These are phyloP conservation scores for Paragorgia papillata DNA, from an alignment of 92 coral and sea anemone genomes.

Conservation along the genomic window DNA sequence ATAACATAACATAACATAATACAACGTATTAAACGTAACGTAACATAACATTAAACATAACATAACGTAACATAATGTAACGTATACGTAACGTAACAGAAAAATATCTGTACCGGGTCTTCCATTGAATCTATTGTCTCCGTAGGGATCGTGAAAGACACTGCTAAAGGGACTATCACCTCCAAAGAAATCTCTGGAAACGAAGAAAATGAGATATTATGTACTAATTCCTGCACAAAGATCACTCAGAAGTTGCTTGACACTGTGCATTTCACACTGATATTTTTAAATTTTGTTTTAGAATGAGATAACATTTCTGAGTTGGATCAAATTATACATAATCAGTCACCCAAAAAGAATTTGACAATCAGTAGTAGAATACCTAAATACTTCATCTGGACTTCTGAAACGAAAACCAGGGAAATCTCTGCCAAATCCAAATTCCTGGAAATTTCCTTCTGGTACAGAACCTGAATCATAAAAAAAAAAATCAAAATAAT, in stretches of 20 bases:
- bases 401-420: constrained; percentile 83
- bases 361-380: background rate
- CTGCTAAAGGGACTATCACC: constrained; percentile 70
- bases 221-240: no score
- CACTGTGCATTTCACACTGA: no score
- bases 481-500: background rate
- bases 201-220: constrained; percentile 7
- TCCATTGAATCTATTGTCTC: constrained; percentile 12
- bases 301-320: no score
- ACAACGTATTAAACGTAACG: no score
- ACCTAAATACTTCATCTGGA: constrained; percentile 95
- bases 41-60: no score
- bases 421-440: constrained; percentile 13
- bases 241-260: no score
- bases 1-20: no score
- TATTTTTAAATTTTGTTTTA: no score
- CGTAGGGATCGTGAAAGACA: constrained; percentile 30
- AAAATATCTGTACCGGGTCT: constrained; percentile 2
- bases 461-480: constrained; percentile 47
- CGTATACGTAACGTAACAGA: background rate
- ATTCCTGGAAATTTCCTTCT: constrained; percentile 14
- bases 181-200: constrained; percentile 76
- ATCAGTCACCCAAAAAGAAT: no score
- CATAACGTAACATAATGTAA: no score
- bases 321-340: no score